Evolutionary conservation across 1,140 invertebrate genomes (phyloP).

Genomic region (Bombus balteatus): DNA sequence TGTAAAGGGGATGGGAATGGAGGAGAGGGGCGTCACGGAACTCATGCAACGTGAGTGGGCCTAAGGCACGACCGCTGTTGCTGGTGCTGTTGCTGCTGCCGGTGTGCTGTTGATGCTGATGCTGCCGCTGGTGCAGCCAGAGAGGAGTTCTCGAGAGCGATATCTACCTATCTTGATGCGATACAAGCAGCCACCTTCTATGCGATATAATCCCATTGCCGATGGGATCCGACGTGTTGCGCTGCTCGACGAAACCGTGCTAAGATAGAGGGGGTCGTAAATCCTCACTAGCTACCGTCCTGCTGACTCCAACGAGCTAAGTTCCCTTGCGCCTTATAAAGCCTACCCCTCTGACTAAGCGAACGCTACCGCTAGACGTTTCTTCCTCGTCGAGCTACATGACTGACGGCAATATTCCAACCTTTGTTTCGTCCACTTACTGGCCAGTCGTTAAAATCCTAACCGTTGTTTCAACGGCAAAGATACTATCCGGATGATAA

Average conservation of each 20-base stretch:
- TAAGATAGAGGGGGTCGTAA: slow-evolving; percentile 77
- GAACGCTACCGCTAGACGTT: slow-evolving; percentile 7
- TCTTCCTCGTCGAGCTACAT: slow-evolving; percentile 26
- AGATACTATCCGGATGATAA: neutral
- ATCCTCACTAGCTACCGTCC: slow-evolving; percentile 80
- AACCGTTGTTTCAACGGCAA: neutral
- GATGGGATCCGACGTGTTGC: slow-evolving; percentile 78
- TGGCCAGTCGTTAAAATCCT: slow-evolving; percentile 27
- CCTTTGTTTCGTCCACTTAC: slow-evolving; percentile 3
- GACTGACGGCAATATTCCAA: neutral
- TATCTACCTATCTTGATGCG: slow-evolving; percentile 80
- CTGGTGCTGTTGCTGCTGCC: slow-evolving; percentile 45
- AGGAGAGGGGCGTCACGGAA: slow-evolving; percentile 78
- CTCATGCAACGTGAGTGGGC: slow-evolving; percentile 79
- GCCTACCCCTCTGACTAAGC: slow-evolving; percentile 61
- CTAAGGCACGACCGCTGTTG: slow-evolving; percentile 73
- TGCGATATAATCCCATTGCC: slow-evolving; percentile 80
- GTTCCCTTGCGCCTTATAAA: slow-evolving; percentile 75
- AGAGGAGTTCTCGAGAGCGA: slow-evolving; percentile 57
- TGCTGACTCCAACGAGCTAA: slow-evolving; percentile 74
- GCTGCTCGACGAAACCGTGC: slow-evolving; percentile 76
- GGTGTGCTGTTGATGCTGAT: slow-evolving; percentile 29
- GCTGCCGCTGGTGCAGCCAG: slow-evolving; percentile 58
- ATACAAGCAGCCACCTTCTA: slow-evolving; percentile 77
- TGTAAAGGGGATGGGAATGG: slow-evolving; percentile 60